phyloP scores from a whole-genome alignment of 2,888 invertebrate species.

The Phasia obesa region DNA sequence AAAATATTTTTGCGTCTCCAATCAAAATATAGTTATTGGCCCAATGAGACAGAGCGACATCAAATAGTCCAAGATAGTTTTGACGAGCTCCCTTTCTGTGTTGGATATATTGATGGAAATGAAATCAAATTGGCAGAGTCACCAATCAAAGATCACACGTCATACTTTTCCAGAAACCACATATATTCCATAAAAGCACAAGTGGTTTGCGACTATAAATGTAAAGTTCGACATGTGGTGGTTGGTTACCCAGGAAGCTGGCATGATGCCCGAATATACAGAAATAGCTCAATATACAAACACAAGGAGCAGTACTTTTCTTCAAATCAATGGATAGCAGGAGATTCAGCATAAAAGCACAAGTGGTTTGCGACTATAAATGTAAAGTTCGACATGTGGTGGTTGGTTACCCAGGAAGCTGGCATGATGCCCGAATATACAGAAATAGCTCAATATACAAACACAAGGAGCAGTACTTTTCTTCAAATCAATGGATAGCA shows the following conservation, averaged over 20 bases:
- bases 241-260: conserved; percentile 39
- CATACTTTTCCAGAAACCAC: conserved; percentile 32
- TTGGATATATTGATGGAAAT: conserved; percentile 16
- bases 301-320: conserved; percentile 34
- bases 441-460: too few relatives aligned
- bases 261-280: conserved; percentile 33
- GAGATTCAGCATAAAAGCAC: too few relatives aligned
- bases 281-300: too few relatives aligned
- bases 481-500: too few relatives aligned
- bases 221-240: conserved; percentile 31
- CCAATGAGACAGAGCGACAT: neutral
- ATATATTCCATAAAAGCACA: conserved; percentile 19
- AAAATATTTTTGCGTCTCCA: neutral
- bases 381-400: too few relatives aligned
- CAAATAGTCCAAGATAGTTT: conserved; percentile 2
- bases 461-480: too few relatives aligned
- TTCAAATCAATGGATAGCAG: conserved; percentile 51
- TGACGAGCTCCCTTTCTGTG: neutral
- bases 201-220: conserved; percentile 47
- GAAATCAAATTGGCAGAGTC: conserved; percentile 28
- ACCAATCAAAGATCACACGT: neutral
- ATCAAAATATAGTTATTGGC: neutral
- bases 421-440: too few relatives aligned
- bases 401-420: too few relatives aligned
- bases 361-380: too few relatives aligned